Evolutionary conservation across 2,888 invertebrate genomes (phyloP).

Genomic region (Meteorus cinctellus): DNA sequence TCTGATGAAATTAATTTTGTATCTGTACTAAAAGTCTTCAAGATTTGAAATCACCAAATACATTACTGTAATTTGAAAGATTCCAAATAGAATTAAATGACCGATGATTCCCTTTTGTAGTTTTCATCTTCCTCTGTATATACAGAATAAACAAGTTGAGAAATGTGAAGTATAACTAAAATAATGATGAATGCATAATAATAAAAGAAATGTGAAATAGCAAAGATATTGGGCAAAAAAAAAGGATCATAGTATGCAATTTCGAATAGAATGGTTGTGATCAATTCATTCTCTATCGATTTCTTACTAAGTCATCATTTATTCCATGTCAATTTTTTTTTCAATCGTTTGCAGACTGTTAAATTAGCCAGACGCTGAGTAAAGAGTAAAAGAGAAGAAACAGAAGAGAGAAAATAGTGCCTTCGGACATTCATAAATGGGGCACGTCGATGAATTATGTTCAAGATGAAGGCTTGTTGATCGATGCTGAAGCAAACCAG

Average conservation of each 20-base stretch:
- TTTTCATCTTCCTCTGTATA: not conserved
- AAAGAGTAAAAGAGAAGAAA: not conserved
- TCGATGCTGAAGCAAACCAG: constrained; percentile 46
- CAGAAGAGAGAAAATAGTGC: not conserved
- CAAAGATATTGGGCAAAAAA: too few species aligned
- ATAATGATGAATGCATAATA: too few species aligned
- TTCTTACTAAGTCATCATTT: not conserved
- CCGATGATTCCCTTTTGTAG: not conserved
- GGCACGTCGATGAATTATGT: constrained; percentile 33
- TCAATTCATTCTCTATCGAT: constrained; percentile 4
- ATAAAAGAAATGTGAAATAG: too few species aligned
- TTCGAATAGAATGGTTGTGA: not conserved
- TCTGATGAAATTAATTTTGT: too few species aligned
- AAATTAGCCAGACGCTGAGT: not conserved
- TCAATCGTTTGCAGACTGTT: constrained; percentile 18
- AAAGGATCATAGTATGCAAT: too few species aligned
- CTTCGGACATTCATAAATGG: constrained; percentile 23
- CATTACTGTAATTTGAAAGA: too few species aligned
- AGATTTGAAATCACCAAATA: too few species aligned
- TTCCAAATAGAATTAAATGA: not conserved
- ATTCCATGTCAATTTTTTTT: constrained; percentile 4
- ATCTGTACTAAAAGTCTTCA: too few species aligned
- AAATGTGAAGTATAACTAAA: not conserved
- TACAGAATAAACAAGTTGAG: not conserved
- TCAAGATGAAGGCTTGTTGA: constrained; percentile 43